Evolutionary conservation across 2,113 vertebrate genomes (phyloP).

Genomic region (Pandion haliaetus): DNA sequence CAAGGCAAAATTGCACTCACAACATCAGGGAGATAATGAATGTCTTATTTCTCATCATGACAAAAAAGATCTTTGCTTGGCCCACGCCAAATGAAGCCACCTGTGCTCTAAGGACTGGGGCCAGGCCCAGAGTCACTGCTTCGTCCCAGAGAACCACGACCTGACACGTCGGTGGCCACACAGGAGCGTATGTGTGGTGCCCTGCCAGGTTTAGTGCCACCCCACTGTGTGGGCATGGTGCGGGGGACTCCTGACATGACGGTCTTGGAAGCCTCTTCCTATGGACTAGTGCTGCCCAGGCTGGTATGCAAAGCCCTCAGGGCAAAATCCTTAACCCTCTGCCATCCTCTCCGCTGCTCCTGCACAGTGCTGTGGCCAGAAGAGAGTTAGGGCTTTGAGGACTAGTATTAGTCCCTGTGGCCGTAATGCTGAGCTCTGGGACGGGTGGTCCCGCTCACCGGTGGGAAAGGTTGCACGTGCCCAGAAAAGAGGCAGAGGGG

Average conservation of each 20-base stretch:
- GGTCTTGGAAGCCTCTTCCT: not conserved
- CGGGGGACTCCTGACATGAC: rapidly evolving
- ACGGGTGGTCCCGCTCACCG: rapidly evolving
- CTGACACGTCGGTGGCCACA: not conserved
- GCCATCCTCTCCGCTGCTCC: not conserved
- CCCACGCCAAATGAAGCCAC: rapidly evolving
- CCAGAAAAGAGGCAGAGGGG: not conserved
- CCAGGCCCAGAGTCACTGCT: not conserved
- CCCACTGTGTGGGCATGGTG: rapidly evolving
- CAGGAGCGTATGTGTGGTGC: rapidly evolving
- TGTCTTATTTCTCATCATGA: not conserved
- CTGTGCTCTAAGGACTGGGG: not conserved
- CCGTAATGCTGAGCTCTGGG: rapidly evolving
- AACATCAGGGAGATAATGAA: not conserved
- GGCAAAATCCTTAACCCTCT: not conserved
- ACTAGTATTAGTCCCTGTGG: not conserved
- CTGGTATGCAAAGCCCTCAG: not conserved
- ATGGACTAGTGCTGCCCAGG: not conserved
- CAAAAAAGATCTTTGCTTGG: rapidly evolving
- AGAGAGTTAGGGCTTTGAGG: not conserved
- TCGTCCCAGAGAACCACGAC: rapidly evolving
- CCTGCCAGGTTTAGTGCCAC: not conserved
- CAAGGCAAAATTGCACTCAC: not conserved
- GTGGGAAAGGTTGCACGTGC: rapidly evolving
- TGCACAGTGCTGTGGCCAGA: not conserved